A percentile compares a stretch with the other conserved stretches of the same genome.
These are phyloP conservation scores for Geotrypetes seraphini DNA, from an alignment of 2,797 vertebrate genomes.

Conservation along the genomic window DNA sequence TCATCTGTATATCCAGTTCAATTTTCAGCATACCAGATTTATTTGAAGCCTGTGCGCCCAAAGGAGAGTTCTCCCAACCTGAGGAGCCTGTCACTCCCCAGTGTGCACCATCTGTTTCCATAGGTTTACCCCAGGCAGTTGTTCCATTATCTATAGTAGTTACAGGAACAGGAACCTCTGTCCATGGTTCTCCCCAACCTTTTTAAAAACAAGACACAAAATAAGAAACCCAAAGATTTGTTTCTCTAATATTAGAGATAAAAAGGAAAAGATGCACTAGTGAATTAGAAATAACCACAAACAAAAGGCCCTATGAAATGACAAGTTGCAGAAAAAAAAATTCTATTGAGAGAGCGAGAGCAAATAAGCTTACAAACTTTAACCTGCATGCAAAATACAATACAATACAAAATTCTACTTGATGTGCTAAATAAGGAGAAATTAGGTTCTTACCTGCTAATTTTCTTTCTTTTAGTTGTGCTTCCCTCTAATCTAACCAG, in stretches of 20 bases:
- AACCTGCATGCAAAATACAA: too few relatives aligned
- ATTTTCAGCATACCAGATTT: conserved; percentile 85
- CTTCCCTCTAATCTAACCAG: too few relatives aligned
- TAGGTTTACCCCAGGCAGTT: conserved; percentile 88
- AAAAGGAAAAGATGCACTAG: fast-evolving
- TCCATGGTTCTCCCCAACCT: conserved; percentile 87
- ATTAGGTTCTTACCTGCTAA: too few relatives aligned
- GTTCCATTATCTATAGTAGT: conserved; percentile 88
- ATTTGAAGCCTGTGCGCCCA: conserved; percentile 66
- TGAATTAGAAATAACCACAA: too few relatives aligned
- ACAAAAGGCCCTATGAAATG: too few relatives aligned
- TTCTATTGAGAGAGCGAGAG: too few relatives aligned
- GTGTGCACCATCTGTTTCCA: conserved; percentile 66
- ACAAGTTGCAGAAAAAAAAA: background rate
- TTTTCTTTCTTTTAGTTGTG: too few relatives aligned
- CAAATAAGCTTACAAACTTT: too few relatives aligned
- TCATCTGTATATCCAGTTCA: too few relatives aligned
- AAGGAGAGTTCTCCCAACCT: conserved; percentile 65
- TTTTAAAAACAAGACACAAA: conserved; percentile 17
- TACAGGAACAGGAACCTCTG: conserved; percentile 66
- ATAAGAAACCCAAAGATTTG: background rate
- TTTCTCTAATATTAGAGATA: too few relatives aligned
- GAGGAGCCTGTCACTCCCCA: conserved; percentile 67
- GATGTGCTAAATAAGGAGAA: too few relatives aligned
- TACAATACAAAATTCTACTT: too few relatives aligned